A percentile compares a stretch with the other conserved stretches of the same genome.
Evolutionary conservation across 2,797 vertebrate genomes (phyloP).

Genomic region (Eulemur mongoz): DNA sequence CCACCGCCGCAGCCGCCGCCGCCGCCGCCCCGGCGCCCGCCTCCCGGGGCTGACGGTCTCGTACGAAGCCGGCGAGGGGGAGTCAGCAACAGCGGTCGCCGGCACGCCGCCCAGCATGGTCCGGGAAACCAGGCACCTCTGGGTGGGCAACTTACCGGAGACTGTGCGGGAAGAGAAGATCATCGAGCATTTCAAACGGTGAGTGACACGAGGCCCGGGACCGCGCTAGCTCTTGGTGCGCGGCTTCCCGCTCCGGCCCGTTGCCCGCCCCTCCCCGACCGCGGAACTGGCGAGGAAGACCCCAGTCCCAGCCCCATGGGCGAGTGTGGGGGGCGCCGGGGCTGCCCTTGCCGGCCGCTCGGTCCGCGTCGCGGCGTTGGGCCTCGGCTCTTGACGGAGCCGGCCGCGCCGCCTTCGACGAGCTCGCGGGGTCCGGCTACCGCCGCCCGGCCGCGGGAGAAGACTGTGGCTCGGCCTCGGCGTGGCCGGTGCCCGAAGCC

Average conservation of each 20-base stretch:
- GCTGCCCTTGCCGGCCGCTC: neutral
- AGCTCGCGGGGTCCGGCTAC: neutral
- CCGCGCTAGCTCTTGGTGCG: constrained; percentile 21
- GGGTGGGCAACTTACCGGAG: constrained; percentile 99
- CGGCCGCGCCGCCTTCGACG: neutral
- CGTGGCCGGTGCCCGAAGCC: neutral
- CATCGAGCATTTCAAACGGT: constrained; percentile 99
- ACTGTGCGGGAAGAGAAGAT: constrained; percentile 99
- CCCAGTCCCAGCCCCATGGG: neutral
- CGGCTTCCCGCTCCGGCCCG: constrained; percentile 52
- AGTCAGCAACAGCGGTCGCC: constrained; percentile 83
- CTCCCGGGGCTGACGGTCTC: constrained; percentile 77
- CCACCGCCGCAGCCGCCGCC: constrained; percentile 79
- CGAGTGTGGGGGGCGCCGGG: neutral
- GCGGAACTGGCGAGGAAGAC: neutral
- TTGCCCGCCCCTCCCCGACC: constrained; percentile 54
- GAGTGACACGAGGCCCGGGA: constrained; percentile 85
- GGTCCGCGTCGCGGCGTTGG: neutral
- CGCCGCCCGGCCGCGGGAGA: neutral
- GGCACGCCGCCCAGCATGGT: constrained; percentile 95
- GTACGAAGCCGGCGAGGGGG: constrained; percentile 77
- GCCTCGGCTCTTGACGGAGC: neutral
- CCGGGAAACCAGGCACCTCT: constrained; percentile 99
- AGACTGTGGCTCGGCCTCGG: neutral
- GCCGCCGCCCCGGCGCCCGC: constrained; percentile 77